Conservation (phyloP, 37 sponge, comb jelly and placozoan species). For the Haliclona indistincta region DNA sequence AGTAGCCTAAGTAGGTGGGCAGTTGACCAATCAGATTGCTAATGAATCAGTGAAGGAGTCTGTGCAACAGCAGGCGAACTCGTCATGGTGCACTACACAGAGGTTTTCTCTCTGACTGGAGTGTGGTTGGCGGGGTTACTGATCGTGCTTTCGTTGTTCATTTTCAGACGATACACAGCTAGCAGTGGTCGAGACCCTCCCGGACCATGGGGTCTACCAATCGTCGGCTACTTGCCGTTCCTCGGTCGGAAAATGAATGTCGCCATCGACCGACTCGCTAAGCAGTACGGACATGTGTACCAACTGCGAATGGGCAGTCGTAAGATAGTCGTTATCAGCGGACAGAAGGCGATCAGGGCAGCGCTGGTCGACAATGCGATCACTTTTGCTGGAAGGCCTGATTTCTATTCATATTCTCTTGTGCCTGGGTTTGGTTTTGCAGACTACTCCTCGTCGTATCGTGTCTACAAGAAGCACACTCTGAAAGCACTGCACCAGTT, state of each 20-base stretch:
- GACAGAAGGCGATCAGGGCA: conserved; percentile 26
- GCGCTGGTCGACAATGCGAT: conserved; percentile 15
- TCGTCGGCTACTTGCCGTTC: conserved; percentile 52
- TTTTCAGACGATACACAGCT: too few relatives aligned
- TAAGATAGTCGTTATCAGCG: conserved; percentile 32
- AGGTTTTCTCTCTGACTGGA: too few relatives aligned
- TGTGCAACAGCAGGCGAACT: too few relatives aligned
- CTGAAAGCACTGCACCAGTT: conserved; percentile 17
- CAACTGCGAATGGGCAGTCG: conserved; percentile 37
- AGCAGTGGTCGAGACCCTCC: conserved; percentile 29
- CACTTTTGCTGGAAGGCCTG: conserved; percentile 42
- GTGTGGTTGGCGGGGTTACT: too few relatives aligned
- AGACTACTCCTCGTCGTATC: conserved; percentile 1
- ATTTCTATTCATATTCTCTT: conserved; percentile 29
- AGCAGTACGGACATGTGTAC: conserved; percentile 35
- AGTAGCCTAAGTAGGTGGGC: too few relatives aligned
- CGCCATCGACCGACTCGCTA: conserved; percentile 8
- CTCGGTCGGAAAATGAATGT: conserved; percentile 45
- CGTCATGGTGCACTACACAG: too few relatives aligned
- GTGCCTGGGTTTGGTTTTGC: conserved; percentile 4
- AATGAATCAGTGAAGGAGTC: too few relatives aligned
- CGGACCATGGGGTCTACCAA: conserved; percentile 50
- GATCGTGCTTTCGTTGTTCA: too few relatives aligned
- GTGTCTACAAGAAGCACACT: conserved; percentile 16
- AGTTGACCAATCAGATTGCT: too few relatives aligned